phyloP scores from a whole-genome alignment of 2,113 vertebrate species.

The Grus americana region DNA sequence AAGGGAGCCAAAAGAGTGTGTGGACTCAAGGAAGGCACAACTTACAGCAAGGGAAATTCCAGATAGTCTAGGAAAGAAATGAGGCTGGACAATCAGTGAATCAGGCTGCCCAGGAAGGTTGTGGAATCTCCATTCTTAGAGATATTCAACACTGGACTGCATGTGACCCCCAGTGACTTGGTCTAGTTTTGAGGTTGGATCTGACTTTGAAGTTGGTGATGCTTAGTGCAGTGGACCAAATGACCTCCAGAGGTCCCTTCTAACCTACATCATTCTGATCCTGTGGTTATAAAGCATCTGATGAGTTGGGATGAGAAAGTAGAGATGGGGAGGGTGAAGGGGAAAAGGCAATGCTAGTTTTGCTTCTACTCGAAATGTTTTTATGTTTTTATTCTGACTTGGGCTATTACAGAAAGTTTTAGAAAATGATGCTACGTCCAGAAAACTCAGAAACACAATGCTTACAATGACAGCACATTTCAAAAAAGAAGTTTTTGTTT shows the following conservation, averaged over 20 bases:
- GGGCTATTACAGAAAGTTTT: background rate
- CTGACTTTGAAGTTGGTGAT: background rate
- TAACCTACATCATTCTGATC: background rate
- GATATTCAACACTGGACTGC: background rate
- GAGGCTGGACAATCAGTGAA: background rate
- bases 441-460: background rate
- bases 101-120: background rate
- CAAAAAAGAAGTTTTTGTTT: background rate
- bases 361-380: background rate
- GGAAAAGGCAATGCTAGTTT: background rate
- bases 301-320: background rate
- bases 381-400: background rate
- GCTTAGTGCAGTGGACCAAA: background rate
- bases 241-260: conserved; percentile 44
- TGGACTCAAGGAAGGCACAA: background rate
- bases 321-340: background rate
- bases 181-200: background rate
- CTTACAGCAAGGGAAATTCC: background rate
- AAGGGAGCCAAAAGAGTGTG: background rate
- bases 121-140: background rate
- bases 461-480: background rate
- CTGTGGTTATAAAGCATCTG: background rate
- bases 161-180: background rate
- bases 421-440: background rate
- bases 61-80: background rate